Percentiles rank a stretch among this genome's conserved stretches.
Evolutionary conservation across 2,888 invertebrate genomes (phyloP).

Genomic region (Athalia circularis): DNA sequence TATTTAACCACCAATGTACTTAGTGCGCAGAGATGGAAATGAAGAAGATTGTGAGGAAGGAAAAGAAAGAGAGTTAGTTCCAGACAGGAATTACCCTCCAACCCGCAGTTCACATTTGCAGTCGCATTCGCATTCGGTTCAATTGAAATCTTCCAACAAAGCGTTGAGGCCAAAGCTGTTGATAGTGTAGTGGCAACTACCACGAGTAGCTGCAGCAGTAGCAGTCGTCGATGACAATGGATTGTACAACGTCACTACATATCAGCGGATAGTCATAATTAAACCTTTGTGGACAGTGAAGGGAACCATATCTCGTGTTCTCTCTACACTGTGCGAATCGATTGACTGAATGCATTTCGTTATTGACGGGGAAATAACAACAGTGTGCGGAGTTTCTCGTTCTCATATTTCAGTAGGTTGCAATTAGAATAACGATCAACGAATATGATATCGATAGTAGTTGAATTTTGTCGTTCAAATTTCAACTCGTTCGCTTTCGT

Average conservation of each 20-base stretch:
- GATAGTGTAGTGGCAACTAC: background rate
- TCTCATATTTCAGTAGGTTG: too few species aligned
- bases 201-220: background rate
- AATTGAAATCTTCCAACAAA: slow-evolving; percentile 3
- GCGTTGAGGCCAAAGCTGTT: slow-evolving; percentile 1
- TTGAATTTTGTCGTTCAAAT: too few species aligned
- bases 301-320: background rate
- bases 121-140: too few species aligned
- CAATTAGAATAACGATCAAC: too few species aligned
- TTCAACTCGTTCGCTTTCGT: background rate
- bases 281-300: slow-evolving; percentile 25
- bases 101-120: too few species aligned
- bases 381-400: too few species aligned
- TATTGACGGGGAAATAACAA: background rate
- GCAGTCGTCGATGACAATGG: slow-evolving; percentile 33
- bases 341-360: slow-evolving; percentile 10
- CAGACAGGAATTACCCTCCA: too few species aligned
- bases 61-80: too few species aligned
- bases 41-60: too few species aligned
- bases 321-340: slow-evolving; percentile 8
- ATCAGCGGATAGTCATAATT: slow-evolving; percentile 42
- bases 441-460: too few species aligned
- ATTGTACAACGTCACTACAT: slow-evolving; percentile 27
- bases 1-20: too few species aligned
- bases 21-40: too few species aligned